Evolutionary conservation across 1,140 invertebrate genomes (phyloP), one percentile per base, ranked within the genome.

Genomic region (Idris sp.): DNA sequence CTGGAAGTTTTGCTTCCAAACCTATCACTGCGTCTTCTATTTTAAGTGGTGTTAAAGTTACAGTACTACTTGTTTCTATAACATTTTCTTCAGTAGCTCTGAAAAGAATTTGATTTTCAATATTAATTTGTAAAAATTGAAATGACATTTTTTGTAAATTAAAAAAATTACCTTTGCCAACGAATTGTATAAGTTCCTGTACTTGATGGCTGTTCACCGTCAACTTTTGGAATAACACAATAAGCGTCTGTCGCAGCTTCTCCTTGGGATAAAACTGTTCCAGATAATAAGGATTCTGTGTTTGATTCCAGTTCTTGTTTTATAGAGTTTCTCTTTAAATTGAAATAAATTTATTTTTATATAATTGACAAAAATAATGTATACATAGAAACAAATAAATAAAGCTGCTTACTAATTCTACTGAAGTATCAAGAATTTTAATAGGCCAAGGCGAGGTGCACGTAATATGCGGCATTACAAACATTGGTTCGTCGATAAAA

Each of bases 111-210:
- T n/a, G n/a, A n/a, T n/a, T n/a, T n/a, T n/a, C n/a, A n/a, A n/a
- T n/a, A n/a, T n/a, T n/a, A n/a, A n/a, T n/a, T n/a, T n/a, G n/a
- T n/a, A n/a, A n/a, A n/a, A n/a, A n/a, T n/a, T n/a, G n/a, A n/a
- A n/a, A n/a, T n/a, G n/a, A n/a, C n/a, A 22, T 22, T 22, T 4
- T 22, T 4, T 22, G 19, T 2, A 22, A 6, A 22, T 22, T 22
- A 58, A 73, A 84, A 30, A 46, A 49, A 33, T 38, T 76, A 14
- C 90, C 94, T 89, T 87, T 89, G 91, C 94, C 94, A 96, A 77
- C 90, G 90, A 13, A 96, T 89, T 1, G 90, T 91, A 82, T 94
- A 95, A 22, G 92, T 88, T 49, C 93, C 94, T 9, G 93, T 89
- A 76, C 89, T 89, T 1, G 89, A 85, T 4, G 89, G 88, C 31